These are phyloP conservation scores for Syrmaticus mikado DNA, from an alignment of 2,113 vertebrate genomes.

Conservation along the genomic window DNA sequence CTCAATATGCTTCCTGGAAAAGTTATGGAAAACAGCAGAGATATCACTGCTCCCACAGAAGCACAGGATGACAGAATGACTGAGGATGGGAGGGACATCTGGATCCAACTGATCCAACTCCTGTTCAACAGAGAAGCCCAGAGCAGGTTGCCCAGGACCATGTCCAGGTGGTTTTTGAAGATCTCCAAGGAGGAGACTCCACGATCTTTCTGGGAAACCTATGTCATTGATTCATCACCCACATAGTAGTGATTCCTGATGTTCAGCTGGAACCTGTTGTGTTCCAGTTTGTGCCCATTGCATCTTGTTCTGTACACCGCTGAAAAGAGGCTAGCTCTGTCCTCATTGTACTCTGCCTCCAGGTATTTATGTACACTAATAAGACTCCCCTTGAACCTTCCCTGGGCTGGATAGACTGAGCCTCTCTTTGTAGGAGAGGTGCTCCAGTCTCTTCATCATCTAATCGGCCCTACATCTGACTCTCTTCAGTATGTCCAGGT, in stretches of 20 bases:
- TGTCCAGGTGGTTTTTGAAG: background rate
- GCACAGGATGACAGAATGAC: background rate
- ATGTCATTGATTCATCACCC: background rate
- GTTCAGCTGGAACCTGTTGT: background rate
- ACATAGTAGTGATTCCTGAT: background rate
- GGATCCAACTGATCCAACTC: background rate
- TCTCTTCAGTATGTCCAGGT: background rate
- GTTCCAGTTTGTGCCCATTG: background rate
- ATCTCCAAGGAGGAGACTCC: background rate
- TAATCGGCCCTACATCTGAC: background rate
- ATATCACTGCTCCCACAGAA: background rate
- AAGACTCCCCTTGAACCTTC: background rate
- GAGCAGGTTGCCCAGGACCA: background rate
- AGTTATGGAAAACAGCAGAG: background rate
- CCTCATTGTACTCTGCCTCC: background rate
- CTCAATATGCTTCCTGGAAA: background rate
- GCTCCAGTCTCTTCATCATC: background rate
- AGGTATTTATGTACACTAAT: background rate
- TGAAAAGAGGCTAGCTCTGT: background rate
- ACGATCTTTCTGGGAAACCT: background rate
- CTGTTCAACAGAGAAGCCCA: background rate
- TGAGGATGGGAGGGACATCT: background rate
- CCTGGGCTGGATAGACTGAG: background rate
- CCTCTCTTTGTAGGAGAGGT: background rate
- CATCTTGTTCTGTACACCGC: background rate